Conservation (phyloP, 2,888 invertebrate species). For the Tetheella fluctuosa region DNA sequence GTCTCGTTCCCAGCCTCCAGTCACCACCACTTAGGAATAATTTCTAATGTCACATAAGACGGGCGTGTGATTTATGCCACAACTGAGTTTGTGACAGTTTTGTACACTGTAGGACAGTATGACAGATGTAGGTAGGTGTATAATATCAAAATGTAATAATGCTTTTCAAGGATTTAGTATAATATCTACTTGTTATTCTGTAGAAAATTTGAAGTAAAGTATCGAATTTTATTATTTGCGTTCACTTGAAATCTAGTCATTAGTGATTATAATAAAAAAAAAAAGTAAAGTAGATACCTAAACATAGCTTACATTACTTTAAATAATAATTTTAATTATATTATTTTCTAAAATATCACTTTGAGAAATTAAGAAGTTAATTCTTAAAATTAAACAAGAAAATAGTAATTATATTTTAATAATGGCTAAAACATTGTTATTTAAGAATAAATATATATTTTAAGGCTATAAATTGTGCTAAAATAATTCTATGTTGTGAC, state of each 20-base stretch:
- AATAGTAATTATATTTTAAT: too few species aligned
- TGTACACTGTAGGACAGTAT: background rate
- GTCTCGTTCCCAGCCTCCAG: conserved; percentile 11
- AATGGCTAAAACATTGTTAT: too few species aligned
- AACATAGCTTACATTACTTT: too few species aligned
- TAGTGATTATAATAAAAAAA: too few species aligned
- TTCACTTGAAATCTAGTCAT: too few species aligned
- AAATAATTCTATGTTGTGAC: conserved; percentile 3
- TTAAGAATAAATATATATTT: too few species aligned
- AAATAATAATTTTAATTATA: too few species aligned
- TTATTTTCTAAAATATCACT: too few species aligned
- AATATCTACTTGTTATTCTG: background rate
- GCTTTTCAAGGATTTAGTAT: background rate
- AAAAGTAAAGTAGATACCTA: too few species aligned
- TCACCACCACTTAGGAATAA: conserved; percentile 7
- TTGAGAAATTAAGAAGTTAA: background rate
- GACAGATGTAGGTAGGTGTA: background rate
- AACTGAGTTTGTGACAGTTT: background rate
- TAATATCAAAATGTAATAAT: background rate
- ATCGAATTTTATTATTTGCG: too few species aligned
- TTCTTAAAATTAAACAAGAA: background rate
- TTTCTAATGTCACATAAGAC: conserved; percentile 2
- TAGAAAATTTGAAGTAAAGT: too few species aligned
- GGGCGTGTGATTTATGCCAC: conserved; percentile 9
- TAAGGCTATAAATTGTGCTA: conserved; percentile 1